Base-by-base conservation (phyloP, 1,140 invertebrate genomes). In the Saccostrea glomerata region DNA sequence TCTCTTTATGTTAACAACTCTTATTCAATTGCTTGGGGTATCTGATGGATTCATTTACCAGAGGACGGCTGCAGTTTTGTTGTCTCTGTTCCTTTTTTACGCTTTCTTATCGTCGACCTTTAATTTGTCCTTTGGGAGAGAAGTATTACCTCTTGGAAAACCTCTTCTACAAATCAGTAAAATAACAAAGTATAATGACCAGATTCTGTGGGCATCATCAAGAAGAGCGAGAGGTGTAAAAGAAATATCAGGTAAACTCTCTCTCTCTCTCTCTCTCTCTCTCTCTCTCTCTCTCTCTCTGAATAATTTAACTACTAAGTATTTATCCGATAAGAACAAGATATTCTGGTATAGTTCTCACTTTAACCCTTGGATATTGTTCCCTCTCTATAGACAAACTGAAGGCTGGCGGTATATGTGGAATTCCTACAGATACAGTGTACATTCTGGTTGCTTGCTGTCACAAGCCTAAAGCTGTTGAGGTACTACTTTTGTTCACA, bases 341-440 rank as follows among this genome's bases (percentile, higher is more conserved):
- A 63, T 85, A 30, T 85, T 30, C 6, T 63, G 17, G 15, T 20
- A 63, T 63, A 63, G 6, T 63, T 2, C 17, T 20, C 55, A 25
- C 20, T 55, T 60, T 15, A 3, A 20, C 12, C n/a, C 7, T 55
- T 47, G 15, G 30, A 47, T 7, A 47, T 47, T 9, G 47, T 47
- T 47, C 9, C 47, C 47, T 73, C 47, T 63, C 56, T 73, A 54
- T 88, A 93, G 92, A 92, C 11, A 92, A 92, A 20, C 87, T 93
- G 91, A 93, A 92, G 85, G 66, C 82, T 15, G 92, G 92, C 13
- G 90, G 90, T 11, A 93, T 92, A 36, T 92, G 91, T 86, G 92
- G 92, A 2, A 91, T 93, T 55, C 92, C 92, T 0, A 90, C 92
- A 17, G 92, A 93, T 73, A 90, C 90, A 4, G 92, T 93, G 12